phyloP scores from a whole-genome alignment of 92 coral and sea anemone species.

The Pocillopora grandis region DNA sequence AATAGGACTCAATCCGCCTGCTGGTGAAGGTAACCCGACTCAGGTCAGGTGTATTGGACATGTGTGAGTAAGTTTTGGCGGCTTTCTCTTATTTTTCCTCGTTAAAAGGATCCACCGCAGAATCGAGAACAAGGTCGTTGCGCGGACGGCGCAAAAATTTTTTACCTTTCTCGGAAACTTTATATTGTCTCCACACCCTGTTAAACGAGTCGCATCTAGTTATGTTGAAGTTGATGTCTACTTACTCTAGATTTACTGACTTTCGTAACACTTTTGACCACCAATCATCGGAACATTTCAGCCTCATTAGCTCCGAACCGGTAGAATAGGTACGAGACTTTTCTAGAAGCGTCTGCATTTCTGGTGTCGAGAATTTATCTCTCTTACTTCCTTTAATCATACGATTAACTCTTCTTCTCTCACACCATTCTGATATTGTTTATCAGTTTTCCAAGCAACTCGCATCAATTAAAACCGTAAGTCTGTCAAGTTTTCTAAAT shows the following conservation, averaged over 20 bases:
- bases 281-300: slow-evolving; percentile 40
- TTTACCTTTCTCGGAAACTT: slow-evolving; percentile 40
- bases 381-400: slow-evolving; percentile 53
- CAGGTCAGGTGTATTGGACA: too few species aligned
- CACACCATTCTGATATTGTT: slow-evolving; percentile 37
- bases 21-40: too few species aligned
- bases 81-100: slow-evolving; percentile 5
- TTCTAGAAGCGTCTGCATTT: slow-evolving; percentile 41
- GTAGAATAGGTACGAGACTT: slow-evolving; percentile 37
- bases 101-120: slow-evolving; percentile 26
- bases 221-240: slow-evolving; percentile 46
- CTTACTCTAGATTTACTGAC: slow-evolving; percentile 17
- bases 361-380: slow-evolving; percentile 44
- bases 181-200: slow-evolving; percentile 50
- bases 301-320: slow-evolving; percentile 22
- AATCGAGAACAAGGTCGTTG: slow-evolving; percentile 36
- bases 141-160: slow-evolving; percentile 34
- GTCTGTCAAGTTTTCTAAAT: too few species aligned
- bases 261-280: slow-evolving; percentile 56
- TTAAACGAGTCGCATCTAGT: slow-evolving; percentile 38
- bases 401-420: slow-evolving; percentile 47
- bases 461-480: too few species aligned
- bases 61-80: background rate
- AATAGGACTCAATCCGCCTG: too few species aligned
- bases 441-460: slow-evolving; percentile 9